These are phyloP conservation scores for Drosophila fuyamai DNA, from an alignment of 1,140 invertebrate species.

Conservation along the genomic window DNA sequence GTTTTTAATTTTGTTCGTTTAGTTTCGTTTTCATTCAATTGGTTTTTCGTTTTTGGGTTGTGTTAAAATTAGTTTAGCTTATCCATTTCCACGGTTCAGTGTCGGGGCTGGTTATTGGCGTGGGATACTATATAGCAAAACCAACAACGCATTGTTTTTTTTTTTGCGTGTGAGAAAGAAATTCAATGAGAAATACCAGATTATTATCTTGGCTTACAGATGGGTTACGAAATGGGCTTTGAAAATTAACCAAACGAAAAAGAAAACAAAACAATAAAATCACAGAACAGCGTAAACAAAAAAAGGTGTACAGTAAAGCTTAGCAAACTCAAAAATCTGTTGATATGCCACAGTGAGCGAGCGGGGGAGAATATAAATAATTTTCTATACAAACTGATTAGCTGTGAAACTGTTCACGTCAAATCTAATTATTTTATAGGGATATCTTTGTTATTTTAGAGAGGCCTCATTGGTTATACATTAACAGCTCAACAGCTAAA, in stretches of 20 bases:
- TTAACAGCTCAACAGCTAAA: too few relatives aligned
- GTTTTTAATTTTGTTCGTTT: conserved; percentile 30
- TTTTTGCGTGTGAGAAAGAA: conserved; percentile 52
- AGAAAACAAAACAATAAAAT: conserved; percentile 8
- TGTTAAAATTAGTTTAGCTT: conserved; percentile 79
- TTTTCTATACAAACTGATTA: too few relatives aligned
- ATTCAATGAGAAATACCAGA: conserved; percentile 76
- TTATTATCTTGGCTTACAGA: conserved; percentile 51
- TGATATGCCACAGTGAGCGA: conserved; percentile 11
- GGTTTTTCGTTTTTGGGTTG: conserved; percentile 12
- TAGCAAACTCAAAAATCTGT: conserved; percentile 13
- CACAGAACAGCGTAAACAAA: neutral
- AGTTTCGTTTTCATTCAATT: conserved; percentile 25
- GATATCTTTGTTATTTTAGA: neutral
- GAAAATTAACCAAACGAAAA: conserved; percentile 5
- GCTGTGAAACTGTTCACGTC: neutral
- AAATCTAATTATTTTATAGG: neutral
- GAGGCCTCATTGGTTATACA: too few relatives aligned
- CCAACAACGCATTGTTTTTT: conserved; percentile 30
- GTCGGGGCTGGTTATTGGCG: conserved; percentile 92
- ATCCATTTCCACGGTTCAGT: conserved; percentile 93
- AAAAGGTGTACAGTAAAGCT: conserved; percentile 2
- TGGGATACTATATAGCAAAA: conserved; percentile 88
- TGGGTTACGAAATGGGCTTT: conserved; percentile 11
- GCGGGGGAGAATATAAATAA: neutral